Percentiles rank a stretch among this genome's conserved stretches.
Conservation (phyloP, 2,888 invertebrate genomes). For the Anodontia alba region DNA sequence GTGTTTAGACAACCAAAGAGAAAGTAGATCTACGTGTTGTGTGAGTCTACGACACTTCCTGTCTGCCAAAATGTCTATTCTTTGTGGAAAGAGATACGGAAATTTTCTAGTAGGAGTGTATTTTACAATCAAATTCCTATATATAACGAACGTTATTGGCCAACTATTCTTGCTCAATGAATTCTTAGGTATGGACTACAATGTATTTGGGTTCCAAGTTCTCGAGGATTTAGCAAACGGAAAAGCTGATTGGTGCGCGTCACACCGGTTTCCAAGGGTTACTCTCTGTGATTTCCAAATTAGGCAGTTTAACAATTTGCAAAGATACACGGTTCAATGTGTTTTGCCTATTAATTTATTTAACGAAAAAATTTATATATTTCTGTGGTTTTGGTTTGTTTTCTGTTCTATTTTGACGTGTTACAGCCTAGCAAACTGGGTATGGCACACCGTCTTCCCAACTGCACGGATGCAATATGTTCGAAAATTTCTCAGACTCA, state of each 20-base stretch:
- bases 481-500: slow-evolving; percentile 85
- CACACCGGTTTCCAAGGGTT: slow-evolving; percentile 82
- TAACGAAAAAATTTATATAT: slow-evolving; percentile 84
- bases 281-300: slow-evolving; percentile 84
- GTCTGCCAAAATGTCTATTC: slow-evolving; percentile 80
- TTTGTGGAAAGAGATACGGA: slow-evolving; percentile 85
- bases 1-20: slow-evolving; percentile 84
- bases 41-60: slow-evolving; percentile 79
- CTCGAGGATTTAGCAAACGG: slow-evolving; percentile 85
- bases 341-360: slow-evolving; percentile 81
- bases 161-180: slow-evolving; percentile 86
- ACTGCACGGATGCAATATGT: slow-evolving; percentile 84
- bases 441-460: slow-evolving; percentile 84
- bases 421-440: slow-evolving; percentile 81
- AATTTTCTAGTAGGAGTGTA: slow-evolving; percentile 85
- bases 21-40: slow-evolving; percentile 80
- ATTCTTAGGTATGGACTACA: slow-evolving; percentile 85
- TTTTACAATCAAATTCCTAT: slow-evolving; percentile 84
- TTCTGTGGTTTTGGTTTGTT: slow-evolving; percentile 84
- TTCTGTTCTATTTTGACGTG: slow-evolving; percentile 81
- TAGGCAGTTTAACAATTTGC: slow-evolving; percentile 82
- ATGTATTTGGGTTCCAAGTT: slow-evolving; percentile 85
- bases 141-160: slow-evolving; percentile 85
- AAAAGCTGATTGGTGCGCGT: slow-evolving; percentile 78
- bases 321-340: slow-evolving; percentile 81